Evolutionary conservation across 2,888 invertebrate species (phyloP).

Genomic region (Chesias legatella): DNA sequence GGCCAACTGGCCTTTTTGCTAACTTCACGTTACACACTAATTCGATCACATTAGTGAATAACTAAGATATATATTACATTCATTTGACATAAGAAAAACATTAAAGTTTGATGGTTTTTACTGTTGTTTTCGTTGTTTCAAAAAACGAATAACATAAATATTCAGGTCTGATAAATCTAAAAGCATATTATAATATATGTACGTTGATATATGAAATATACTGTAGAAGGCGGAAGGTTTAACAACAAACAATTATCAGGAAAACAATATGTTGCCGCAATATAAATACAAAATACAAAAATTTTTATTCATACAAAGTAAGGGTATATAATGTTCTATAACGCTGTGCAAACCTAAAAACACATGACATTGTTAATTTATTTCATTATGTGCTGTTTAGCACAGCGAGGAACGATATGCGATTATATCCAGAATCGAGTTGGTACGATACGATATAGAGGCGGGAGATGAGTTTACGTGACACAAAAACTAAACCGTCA

Average conservation of each 20-base stretch:
- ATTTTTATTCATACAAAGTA: too few relatives aligned
- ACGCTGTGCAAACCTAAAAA: not conserved
- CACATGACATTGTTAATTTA: slow-evolving; percentile 1
- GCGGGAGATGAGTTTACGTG: slow-evolving; percentile 46
- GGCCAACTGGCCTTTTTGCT: slow-evolving; percentile 63
- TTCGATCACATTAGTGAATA: slow-evolving; percentile 52
- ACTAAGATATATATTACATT: slow-evolving; percentile 49
- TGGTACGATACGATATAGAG: slow-evolving; percentile 10
- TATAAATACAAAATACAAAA: too few relatives aligned
- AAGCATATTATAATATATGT: too few relatives aligned
- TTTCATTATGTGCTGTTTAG: slow-evolving; percentile 2
- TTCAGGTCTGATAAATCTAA: too few relatives aligned
- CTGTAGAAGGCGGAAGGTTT: slow-evolving; percentile 12
- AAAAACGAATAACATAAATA: too few relatives aligned
- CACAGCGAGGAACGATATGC: not conserved
- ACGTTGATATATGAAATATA: too few relatives aligned
- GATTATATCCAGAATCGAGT: not conserved
- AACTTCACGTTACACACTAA: slow-evolving; percentile 48
- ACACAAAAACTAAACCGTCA: slow-evolving; percentile 52
- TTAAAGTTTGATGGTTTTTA: slow-evolving; percentile 30
- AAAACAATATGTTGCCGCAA: slow-evolving; percentile 2
- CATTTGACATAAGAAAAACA: slow-evolving; percentile 50
- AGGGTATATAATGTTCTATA: too few relatives aligned
- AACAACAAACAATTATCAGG: slow-evolving; percentile 6
- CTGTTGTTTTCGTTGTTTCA: slow-evolving; percentile 29